Base-by-base conservation (phyloP, 1,140 invertebrate genomes). In the Drosophila bocki region DNA sequence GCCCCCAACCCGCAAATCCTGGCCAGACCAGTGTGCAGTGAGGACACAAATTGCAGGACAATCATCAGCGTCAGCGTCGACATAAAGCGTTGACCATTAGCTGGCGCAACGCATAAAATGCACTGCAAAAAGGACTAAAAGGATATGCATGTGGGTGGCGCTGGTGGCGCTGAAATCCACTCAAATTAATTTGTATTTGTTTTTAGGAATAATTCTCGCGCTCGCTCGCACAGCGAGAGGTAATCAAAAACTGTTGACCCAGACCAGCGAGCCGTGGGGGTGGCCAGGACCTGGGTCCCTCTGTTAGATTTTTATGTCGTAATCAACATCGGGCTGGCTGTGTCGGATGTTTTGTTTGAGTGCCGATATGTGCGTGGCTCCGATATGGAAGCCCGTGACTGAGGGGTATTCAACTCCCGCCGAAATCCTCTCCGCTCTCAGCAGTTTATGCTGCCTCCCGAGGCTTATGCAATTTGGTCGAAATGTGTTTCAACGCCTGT, bases 141-240 rank as follows among this genome's bases (percentile, higher is more conserved):
- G 82, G 80, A 82, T 71, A 62, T 54, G 65, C 22, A 69, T 42
- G 48, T 3, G 48, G 22, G 41, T n/a, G 35, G 65, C 48, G 62
- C 19, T 35, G 51, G 76, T 65, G 62, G 69, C 67, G 68, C 69
- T 79, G 60, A 88, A 91, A 75, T 87, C 78, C 82, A 86, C 84
- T 80, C 82, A 81, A 91, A 87, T 85, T 80, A 91, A 91, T 86
- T 86, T 88, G 84, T 88, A 88, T 83, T 82, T 72, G 83, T 86
- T 61, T 72, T 81, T 91, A 87, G 83, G 80, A 87, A 88, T 88
- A 87, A 87, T 87, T 87, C 88, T 62, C 70, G 51, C 56, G 53
- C 56, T 50, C 45, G 8, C 70, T 37, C 70, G 19, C 69, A 37
- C 77, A 59, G 50, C 53, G 35, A 59, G 53, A 62, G 77, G 83